Conservation (phyloP, 2,113 vertebrate species). For the Pardalotus punctatus region DNA sequence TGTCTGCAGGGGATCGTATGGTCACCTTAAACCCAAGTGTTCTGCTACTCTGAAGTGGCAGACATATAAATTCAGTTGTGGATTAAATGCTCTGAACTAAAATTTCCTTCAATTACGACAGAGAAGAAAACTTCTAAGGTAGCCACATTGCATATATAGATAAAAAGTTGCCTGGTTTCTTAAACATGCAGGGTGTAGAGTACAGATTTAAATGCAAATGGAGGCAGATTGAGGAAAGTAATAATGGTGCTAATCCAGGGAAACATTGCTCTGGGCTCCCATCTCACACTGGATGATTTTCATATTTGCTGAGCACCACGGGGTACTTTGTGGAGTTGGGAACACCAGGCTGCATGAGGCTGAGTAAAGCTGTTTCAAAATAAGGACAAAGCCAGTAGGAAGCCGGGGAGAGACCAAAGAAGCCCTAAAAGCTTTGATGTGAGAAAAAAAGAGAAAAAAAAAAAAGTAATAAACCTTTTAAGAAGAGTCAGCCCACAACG, state of each 20-base stretch:
- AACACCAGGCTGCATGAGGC: background rate
- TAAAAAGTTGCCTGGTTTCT: background rate
- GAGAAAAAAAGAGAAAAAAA: background rate
- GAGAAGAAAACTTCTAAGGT: background rate
- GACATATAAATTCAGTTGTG: background rate
- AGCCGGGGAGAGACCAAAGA: background rate
- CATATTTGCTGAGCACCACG: conserved; percentile 3
- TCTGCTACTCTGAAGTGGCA: background rate
- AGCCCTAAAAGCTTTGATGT: background rate
- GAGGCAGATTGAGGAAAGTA: conserved; percentile 23
- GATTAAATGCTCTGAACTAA: background rate
- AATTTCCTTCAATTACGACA: background rate
- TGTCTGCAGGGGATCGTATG: background rate
- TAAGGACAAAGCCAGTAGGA: background rate
- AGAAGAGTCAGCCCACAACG: background rate
- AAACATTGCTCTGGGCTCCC: conserved; percentile 21
- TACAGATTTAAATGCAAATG: conserved; percentile 45
- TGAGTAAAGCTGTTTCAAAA: background rate
- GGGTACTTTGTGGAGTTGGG: background rate
- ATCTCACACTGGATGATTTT: conserved; percentile 41
- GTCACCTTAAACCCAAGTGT: background rate
- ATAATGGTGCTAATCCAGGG: conserved; percentile 25
- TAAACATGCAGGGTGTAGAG: background rate
- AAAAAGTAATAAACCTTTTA: background rate
- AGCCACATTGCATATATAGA: background rate